Evolutionary conservation across 2,797 vertebrate species (phyloP).

Genomic region (Echeneis naucrates): DNA sequence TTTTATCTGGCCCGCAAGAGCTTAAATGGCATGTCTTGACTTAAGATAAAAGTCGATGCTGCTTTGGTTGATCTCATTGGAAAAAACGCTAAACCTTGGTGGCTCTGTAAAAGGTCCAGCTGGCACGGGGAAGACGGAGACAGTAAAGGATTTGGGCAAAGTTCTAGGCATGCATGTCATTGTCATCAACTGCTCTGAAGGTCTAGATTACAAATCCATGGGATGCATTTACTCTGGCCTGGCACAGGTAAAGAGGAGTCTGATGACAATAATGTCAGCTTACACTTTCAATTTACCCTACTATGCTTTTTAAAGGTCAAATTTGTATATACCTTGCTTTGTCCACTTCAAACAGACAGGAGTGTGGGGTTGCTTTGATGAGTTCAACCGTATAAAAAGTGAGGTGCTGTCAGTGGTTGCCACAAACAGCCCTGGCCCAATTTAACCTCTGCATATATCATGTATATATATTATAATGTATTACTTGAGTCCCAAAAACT

Average conservation of each 20-base stretch:
- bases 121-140: conserved; percentile 93
- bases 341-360: conserved; percentile 82
- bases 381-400: conserved; percentile 92
- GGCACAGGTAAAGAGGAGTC: conserved; percentile 85
- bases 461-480: too few relatives aligned
- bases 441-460: too few relatives aligned
- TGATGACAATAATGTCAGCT: background rate
- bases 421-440: too few relatives aligned
- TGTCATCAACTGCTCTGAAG: conserved; percentile 93
- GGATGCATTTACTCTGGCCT: conserved; percentile 92
- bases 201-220: conserved; percentile 93
- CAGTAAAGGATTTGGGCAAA: conserved; percentile 92
- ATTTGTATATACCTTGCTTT: conserved; percentile 4
- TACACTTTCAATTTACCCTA: background rate
- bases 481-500: too few relatives aligned
- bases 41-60: too few relatives aligned
- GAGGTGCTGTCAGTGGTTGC: conserved; percentile 92
- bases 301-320: background rate
- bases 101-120: conserved; percentile 92
- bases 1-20: too few relatives aligned
- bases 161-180: conserved; percentile 91
- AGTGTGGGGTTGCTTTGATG: conserved; percentile 94
- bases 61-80: too few relatives aligned
- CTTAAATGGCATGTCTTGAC: too few relatives aligned
- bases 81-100: too few relatives aligned